A percentile compares a stretch with the other conserved stretches of the same genome.
Evolutionary conservation across 1,140 invertebrate genomes (phyloP).

Genomic region (Drosophila pruinosa): DNA sequence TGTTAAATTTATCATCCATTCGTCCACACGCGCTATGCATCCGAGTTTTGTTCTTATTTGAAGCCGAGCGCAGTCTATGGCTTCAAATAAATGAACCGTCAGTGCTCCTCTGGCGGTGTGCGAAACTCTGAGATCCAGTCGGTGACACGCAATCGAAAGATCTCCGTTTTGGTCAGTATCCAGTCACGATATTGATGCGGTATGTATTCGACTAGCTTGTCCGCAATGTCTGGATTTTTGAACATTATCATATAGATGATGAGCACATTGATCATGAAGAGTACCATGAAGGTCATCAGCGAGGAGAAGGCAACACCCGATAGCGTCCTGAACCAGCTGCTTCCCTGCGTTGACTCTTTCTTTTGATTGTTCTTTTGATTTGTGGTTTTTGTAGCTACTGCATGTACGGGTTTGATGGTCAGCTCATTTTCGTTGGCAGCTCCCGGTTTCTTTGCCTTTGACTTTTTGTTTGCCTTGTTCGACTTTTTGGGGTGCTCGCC

Average conservation of each 20-base stretch:
- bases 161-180: conserved; percentile 77
- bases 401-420: conserved; percentile 55
- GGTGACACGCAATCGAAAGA: conserved; percentile 74
- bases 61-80: conserved; percentile 71
- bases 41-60: conserved; percentile 64
- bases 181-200: conserved; percentile 80
- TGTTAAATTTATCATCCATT: conserved; percentile 19
- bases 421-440: conserved; percentile 55
- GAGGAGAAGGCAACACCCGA: conserved; percentile 68
- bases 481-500: conserved; percentile 48
- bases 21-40: conserved; percentile 61
- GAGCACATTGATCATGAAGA: conserved; percentile 68
- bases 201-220: conserved; percentile 74
- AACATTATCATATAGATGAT: conserved; percentile 80
- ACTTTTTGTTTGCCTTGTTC: conserved; percentile 59
- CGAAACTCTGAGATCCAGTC: conserved; percentile 80
- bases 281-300: conserved; percentile 64
- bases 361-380: conserved; percentile 67
- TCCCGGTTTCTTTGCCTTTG: conserved; percentile 59
- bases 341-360: conserved; percentile 47
- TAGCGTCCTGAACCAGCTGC: conserved; percentile 32
- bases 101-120: conserved; percentile 79
- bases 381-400: conserved; percentile 19
- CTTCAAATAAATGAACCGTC: conserved; percentile 83
- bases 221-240: conserved; percentile 78